phyloP scores from a whole-genome alignment of 1,140 invertebrate species.

The Lordiphosa stackelbergi region DNA sequence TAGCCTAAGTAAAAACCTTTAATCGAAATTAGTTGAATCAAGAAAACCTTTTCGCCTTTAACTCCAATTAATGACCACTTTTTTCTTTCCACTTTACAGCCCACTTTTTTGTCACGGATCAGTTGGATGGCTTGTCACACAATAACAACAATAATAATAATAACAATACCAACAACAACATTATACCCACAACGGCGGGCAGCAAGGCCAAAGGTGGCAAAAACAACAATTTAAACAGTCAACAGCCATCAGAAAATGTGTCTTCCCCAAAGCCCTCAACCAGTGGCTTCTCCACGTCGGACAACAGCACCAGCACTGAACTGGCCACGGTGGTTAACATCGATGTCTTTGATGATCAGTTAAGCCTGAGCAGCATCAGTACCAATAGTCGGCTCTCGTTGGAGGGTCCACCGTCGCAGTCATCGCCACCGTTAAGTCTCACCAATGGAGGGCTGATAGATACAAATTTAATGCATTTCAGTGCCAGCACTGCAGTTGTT shows the following conservation, averaged over 20 bases:
- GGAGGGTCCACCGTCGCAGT: slow-evolving; percentile 84
- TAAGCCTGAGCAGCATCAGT: slow-evolving; percentile 89
- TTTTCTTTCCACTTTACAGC: slow-evolving; percentile 14
- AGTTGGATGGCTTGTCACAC: slow-evolving; percentile 40
- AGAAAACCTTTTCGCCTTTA: no score
- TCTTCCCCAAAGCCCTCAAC: slow-evolving; percentile 32
- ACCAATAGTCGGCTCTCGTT: slow-evolving; percentile 87
- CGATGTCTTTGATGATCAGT: slow-evolving; percentile 83
- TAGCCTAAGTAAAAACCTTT: no score
- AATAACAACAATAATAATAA: slow-evolving; percentile 48
- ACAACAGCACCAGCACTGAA: slow-evolving; percentile 26
- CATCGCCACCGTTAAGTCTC: slow-evolving; percentile 80
- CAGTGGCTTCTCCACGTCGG: background rate
- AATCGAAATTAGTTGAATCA: no score
- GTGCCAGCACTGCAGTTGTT: slow-evolving; percentile 79
- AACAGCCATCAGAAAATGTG: slow-evolving; percentile 10
- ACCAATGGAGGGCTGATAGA: slow-evolving; percentile 80
- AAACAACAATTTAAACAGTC: slow-evolving; percentile 16
- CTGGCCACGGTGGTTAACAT: slow-evolving; percentile 70
- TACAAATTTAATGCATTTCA: slow-evolving; percentile 87
- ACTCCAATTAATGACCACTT: background rate
- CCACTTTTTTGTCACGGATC: slow-evolving; percentile 48
- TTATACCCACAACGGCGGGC: slow-evolving; percentile 23
- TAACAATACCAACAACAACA: slow-evolving; percentile 40
- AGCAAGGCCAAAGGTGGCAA: slow-evolving; percentile 14